phyloP scores from a whole-genome alignment of 2,888 invertebrate species.

The Xanthorhoe designata region DNA sequence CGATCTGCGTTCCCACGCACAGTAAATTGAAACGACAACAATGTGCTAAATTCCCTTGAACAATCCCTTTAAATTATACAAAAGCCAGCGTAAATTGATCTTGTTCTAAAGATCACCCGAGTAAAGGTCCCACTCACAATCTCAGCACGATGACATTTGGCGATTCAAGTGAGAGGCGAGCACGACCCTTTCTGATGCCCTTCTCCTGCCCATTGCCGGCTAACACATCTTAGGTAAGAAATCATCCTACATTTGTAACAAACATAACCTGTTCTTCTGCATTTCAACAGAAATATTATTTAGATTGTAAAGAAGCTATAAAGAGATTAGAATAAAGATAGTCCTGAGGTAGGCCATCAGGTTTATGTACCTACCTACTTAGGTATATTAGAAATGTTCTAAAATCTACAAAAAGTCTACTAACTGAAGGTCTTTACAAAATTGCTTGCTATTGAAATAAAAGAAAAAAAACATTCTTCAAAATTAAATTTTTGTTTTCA shows the following conservation, averaged over 20 bases:
- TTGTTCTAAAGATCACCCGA: constrained; percentile 39
- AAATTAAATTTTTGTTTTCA: too few relatives aligned
- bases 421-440: too few relatives aligned
- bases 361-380: too few relatives aligned
- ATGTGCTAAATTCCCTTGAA: constrained; percentile 25
- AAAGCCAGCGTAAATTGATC: constrained; percentile 33
- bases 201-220: constrained; percentile 37
- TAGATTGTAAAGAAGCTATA: neutral
- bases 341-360: too few relatives aligned
- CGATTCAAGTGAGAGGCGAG: constrained; percentile 63
- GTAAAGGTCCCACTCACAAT: constrained; percentile 42
- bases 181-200: constrained; percentile 59
- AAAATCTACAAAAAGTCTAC: too few relatives aligned
- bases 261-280: neutral
- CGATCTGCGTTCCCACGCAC: constrained; percentile 23
- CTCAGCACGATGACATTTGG: constrained; percentile 71
- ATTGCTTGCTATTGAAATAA: too few relatives aligned
- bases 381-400: too few relatives aligned
- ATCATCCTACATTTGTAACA: neutral
- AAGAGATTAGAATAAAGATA: too few relatives aligned
- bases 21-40: constrained; percentile 7
- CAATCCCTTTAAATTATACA: constrained; percentile 31
- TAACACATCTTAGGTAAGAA: constrained; percentile 11
- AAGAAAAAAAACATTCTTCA: too few relatives aligned
- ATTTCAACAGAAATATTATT: neutral